Evolutionary conservation across 2,797 vertebrate genomes (phyloP), one percentile per base, ranked within the genome.

Genomic region (Cossypha polioptera): DNA sequence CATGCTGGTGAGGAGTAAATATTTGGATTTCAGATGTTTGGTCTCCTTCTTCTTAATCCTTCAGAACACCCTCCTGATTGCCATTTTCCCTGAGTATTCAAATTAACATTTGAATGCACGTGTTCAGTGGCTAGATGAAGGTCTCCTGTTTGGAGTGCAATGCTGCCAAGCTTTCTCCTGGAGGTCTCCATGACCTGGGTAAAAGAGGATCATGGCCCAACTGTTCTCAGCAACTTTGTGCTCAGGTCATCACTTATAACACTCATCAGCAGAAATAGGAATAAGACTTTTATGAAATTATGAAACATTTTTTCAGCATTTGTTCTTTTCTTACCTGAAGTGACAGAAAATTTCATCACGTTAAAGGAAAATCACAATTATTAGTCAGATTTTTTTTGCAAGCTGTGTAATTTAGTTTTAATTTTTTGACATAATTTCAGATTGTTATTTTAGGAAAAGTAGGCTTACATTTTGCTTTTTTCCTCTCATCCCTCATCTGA

Each of bases 101-200:
- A 75, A 33, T 54, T 61, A 53, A 13, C 3, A 16, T 78, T 72
- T 72, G 50, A 42, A 47, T 31, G 1, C 21, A 35, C 0, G 0
- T 20, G 0, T 58, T 77, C 8, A 5, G 8, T 25, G 51, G 2
- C 11, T 53, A 36, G 25, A 42, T 13, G 16, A 54, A 50, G 2
- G 8, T 75, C 12, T 54, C 24, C 26, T 54, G 0, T 50, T 38
- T 33, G 36, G 24, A 68, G 21, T 22, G 16, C 19, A 74, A 15
- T 35, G 11, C 11, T 53, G 36, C 13, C 9, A 51, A 36, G 10
- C 2, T 82, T 11, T 61, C 16, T 79, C 20, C 48, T 73, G 48
- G 25, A 73, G 66, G 33, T n/a, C 25, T 77, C 16, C 24, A 43
- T 45, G 21, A 25, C 5, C 26, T 80, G 31, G 4, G 11, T 57